Evolutionary conservation across 2,797 vertebrate species (phyloP).

Genomic region (Psittacula echo): DNA sequence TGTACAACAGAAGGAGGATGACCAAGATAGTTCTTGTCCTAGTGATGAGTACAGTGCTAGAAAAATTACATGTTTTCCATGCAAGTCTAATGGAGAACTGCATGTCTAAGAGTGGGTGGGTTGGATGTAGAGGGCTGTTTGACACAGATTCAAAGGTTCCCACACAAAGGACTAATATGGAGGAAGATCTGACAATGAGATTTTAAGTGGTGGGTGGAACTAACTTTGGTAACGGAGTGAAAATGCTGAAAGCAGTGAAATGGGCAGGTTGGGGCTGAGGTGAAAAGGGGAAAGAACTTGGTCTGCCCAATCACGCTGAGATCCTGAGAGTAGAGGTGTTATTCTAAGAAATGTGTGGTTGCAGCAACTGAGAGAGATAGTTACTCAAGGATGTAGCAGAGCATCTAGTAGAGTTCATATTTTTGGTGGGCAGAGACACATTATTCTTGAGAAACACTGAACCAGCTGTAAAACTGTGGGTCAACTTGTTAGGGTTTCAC

Average conservation of each 20-base stretch:
- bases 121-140: neutral
- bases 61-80: neutral
- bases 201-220: neutral
- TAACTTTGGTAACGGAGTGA: neutral
- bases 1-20: neutral
- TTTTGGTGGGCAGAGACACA: neutral
- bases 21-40: neutral
- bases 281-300: neutral
- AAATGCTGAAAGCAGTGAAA: neutral
- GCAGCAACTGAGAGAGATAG: neutral
- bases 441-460: neutral
- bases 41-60: neutral
- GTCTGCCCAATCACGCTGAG: neutral
- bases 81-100: neutral
- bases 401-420: neutral
- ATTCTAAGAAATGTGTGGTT: neutral
- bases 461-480: neutral
- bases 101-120: neutral
- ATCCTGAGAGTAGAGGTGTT: neutral
- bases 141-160: neutral
- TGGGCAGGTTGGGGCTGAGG: neutral
- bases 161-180: neutral
- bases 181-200: neutral
- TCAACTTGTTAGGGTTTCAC: neutral
- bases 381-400: neutral